Percentiles rank a stretch among this genome's conserved stretches.
Evolutionary conservation across 2,888 invertebrate species (phyloP).

Genomic region (Pharmacophagus antenor): DNA sequence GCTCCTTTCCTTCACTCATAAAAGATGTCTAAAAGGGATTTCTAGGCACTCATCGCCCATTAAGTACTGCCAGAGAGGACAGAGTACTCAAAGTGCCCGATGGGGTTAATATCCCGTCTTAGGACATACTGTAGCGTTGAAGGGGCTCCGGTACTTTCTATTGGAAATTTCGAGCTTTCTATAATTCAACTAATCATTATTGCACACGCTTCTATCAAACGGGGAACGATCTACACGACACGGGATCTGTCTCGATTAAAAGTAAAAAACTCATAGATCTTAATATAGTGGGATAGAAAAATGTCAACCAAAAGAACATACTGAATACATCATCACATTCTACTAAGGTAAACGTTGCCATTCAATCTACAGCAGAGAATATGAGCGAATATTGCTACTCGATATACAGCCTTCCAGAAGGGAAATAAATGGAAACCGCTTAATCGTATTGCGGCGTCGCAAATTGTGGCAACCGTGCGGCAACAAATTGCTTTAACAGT

Average conservation of each 20-base stretch:
- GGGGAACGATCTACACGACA: background rate
- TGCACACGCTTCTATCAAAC: background rate
- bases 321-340: background rate
- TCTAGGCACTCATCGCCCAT: no score
- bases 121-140: no score
- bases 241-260: no score
- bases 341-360: background rate
- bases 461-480: background rate
- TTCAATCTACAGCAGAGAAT: background rate
- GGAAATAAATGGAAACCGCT: constrained; percentile 12
- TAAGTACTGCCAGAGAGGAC: no score
- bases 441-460: constrained; percentile 4
- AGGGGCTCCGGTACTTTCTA: no score
- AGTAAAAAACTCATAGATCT: background rate
- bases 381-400: background rate
- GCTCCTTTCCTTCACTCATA: no score
- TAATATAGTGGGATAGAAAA: background rate
- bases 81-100: no score
- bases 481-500: constrained; percentile 3
- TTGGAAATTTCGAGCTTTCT: no score
- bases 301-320: background rate
- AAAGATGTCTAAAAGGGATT: no score
- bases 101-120: no score
- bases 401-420: background rate
- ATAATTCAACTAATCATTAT: no score